phyloP scores from a whole-genome alignment of 2,797 vertebrate genomes.

The Anas acuta region DNA sequence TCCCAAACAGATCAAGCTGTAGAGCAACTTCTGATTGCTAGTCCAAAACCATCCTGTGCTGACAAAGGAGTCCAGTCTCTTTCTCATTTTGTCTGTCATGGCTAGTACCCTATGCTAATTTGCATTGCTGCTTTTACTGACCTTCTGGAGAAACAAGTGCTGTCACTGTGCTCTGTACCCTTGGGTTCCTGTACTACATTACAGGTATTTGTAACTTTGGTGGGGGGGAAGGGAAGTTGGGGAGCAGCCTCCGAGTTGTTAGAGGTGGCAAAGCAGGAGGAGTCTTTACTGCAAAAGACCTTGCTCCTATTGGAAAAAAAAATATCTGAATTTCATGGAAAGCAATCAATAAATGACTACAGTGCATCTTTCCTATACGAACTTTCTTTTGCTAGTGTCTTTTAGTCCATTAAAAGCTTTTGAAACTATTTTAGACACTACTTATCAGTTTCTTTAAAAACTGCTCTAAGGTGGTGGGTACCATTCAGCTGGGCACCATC shows the following conservation, averaged over 20 bases:
- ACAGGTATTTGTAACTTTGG: not conserved
- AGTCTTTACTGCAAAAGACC: not conserved
- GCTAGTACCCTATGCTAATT: not conserved
- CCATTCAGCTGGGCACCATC: rapidly evolving
- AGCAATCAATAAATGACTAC: conserved; percentile 71
- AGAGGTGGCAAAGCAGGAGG: not conserved
- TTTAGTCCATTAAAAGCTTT: conserved; percentile 57
- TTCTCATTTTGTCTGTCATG: not conserved
- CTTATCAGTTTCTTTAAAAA: not conserved
- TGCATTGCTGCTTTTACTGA: not conserved
- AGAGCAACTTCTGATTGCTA: not conserved
- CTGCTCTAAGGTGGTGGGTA: not conserved
- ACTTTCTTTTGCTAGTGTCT: conserved; percentile 53
- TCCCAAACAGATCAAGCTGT: not conserved
- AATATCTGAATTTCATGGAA: conserved; percentile 49
- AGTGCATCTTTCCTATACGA: conserved; percentile 62
- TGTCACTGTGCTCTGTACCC: conserved; percentile 36
- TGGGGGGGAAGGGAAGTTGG: not conserved
- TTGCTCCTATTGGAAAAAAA: conserved; percentile 36
- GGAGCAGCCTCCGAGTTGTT: not conserved
- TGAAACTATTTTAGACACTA: not conserved
- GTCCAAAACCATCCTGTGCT: not conserved
- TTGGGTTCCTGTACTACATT: not conserved
- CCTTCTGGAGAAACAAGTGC: not conserved
- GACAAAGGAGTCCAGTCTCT: not conserved